Evolutionary conservation across 2,113 vertebrate species (phyloP).

Genomic region (Podarcis raffonei): DNA sequence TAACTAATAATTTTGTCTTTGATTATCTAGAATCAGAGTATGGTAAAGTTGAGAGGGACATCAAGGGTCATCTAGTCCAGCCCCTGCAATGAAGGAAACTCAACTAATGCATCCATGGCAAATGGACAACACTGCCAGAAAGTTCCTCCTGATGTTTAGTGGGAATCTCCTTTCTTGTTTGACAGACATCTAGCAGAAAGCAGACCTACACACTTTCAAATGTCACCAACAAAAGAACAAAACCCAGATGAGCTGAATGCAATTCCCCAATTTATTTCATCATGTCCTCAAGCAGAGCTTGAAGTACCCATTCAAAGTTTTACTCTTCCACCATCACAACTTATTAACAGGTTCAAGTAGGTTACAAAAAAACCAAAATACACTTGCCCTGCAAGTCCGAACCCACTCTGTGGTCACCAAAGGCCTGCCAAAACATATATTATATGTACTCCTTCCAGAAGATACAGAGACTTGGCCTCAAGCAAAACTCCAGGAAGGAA

Average conservation of each 20-base stretch:
- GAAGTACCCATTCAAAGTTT: neutral
- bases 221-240: no score
- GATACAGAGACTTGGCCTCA: neutral
- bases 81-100: no score
- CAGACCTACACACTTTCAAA: no score
- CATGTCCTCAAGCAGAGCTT: neutral
- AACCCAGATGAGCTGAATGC: neutral
- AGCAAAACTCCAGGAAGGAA: neutral
- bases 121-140: no score
- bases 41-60: no score
- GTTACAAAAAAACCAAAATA: neutral
- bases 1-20: no score
- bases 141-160: no score
- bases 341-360: neutral
- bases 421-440: neutral
- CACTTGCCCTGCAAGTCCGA: neutral
- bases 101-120: no score
- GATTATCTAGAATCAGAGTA: no score
- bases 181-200: neutral
- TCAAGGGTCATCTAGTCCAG: no score
- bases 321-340: neutral
- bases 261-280: neutral
- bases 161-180: neutral
- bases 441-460: neutral
- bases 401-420: neutral